phyloP scores from a whole-genome alignment of 2,113 vertebrate species.

The Rhagologus leucostigma region DNA sequence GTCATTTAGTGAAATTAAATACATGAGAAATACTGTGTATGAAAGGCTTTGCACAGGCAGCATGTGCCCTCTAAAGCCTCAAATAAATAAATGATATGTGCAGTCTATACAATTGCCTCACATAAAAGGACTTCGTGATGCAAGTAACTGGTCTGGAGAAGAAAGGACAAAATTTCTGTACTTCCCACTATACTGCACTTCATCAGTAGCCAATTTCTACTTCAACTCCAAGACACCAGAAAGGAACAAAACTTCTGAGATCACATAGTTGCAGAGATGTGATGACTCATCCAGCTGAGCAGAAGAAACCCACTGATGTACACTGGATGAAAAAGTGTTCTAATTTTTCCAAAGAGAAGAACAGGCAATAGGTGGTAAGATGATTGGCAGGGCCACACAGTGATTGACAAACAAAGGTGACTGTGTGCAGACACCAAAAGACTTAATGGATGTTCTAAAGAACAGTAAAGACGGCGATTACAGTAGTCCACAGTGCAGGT shows the following conservation, averaged over 20 bases:
- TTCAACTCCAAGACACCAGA: not conserved
- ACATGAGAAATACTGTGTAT: not conserved
- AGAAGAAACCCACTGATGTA: not conserved
- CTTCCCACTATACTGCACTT: not conserved
- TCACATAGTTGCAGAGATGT: not conserved
- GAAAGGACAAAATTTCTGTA: not conserved
- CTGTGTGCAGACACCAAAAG: not conserved
- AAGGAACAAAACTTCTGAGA: not conserved
- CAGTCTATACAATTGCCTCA: not conserved
- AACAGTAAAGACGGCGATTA: not conserved
- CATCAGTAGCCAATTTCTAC: not conserved
- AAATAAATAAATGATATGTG: not conserved
- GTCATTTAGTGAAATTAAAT: not conserved
- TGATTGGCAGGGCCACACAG: not conserved
- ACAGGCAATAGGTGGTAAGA: not conserved
- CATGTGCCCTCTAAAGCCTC: not conserved
- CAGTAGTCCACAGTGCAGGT: not conserved
- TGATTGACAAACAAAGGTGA: not conserved
- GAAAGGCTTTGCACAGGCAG: not conserved
- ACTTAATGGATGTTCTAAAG: not conserved
- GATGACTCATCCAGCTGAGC: not conserved
- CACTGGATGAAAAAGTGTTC: not conserved
- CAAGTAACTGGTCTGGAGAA: not conserved
- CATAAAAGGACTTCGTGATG: not conserved
- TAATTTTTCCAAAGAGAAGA: not conserved